These are phyloP conservation scores for Strigamia maritima DNA, from an alignment of 2,888 invertebrate species.

Conservation along the genomic window DNA sequence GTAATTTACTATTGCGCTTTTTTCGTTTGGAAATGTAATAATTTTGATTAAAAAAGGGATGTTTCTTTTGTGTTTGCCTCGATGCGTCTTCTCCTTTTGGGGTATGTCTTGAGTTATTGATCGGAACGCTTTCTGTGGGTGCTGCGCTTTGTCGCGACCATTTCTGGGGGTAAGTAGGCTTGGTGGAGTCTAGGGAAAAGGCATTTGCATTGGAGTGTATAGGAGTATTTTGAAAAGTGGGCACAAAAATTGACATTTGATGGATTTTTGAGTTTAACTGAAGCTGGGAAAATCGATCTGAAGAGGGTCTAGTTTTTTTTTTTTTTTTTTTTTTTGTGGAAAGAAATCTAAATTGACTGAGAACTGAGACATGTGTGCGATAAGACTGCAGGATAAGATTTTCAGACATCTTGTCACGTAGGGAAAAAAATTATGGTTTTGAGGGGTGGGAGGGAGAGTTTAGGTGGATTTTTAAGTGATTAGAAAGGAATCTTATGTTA, in stretches of 20 bases:
- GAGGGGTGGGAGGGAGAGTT: not conserved
- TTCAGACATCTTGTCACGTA: not conserved
- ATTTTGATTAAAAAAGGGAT: not conserved
- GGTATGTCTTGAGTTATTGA: slow-evolving; percentile 8
- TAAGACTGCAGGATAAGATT: not conserved
- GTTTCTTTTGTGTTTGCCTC: slow-evolving; percentile 1
- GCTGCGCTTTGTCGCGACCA: not conserved
- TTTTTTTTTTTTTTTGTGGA: not conserved
- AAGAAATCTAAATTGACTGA: not conserved
- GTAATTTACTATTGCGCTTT: not conserved
- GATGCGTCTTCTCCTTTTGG: not conserved
- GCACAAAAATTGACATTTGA: not conserved
- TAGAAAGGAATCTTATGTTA: not conserved
- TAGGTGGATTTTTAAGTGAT: not conserved
- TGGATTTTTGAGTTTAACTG: not conserved
- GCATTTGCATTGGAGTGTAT: not conserved
- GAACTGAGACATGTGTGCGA: not conserved
- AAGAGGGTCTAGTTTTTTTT: not conserved
- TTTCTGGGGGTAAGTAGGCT: slow-evolving; percentile 21
- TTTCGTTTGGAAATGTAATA: not conserved
- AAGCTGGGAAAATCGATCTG: not conserved
- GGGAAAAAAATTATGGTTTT: not conserved
- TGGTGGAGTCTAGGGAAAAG: not conserved
- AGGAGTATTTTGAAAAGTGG: not conserved
- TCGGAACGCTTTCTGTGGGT: slow-evolving; percentile 8